Evolutionary conservation across 2,888 invertebrate species (phyloP).

Genomic region (Sepioteuthis lessoniana): DNA sequence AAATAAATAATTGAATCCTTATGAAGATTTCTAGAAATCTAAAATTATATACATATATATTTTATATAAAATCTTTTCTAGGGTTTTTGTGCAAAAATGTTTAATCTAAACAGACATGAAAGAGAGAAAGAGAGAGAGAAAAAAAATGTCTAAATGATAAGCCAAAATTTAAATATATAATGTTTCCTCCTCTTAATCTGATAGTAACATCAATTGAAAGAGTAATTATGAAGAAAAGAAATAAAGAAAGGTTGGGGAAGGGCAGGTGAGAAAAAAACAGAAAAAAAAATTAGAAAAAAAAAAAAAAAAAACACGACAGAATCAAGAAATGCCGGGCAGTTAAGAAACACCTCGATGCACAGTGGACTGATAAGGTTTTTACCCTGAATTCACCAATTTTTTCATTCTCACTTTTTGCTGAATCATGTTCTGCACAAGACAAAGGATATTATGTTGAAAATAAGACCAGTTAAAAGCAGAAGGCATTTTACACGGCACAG

Average conservation of each 20-base stretch:
- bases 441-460: conserved; percentile 39
- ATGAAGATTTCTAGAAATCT: background rate
- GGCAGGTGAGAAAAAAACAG: background rate
- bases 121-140: too few relatives aligned
- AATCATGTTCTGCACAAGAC: conserved; percentile 44
- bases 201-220: background rate
- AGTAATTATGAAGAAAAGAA: conserved; percentile 35
- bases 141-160: background rate
- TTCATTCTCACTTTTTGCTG: conserved; percentile 33
- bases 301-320: conserved; percentile 59
- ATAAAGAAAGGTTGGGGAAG: conserved; percentile 46
- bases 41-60: too few relatives aligned
- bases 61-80: background rate
- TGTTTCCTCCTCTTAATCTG: background rate
- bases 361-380: conserved; percentile 38
- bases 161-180: background rate
- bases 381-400: conserved; percentile 41
- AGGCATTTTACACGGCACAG: background rate
- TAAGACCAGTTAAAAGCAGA: conserved; percentile 21
- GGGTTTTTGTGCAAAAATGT: background rate
- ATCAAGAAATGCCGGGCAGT: conserved; percentile 70
- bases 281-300: conserved; percentile 48
- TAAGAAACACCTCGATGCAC: conserved; percentile 42
- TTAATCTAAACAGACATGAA: background rate
- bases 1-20: background rate